Evolutionary conservation across 2,113 vertebrate species (phyloP).

Genomic region (Chaetops frenatus): DNA sequence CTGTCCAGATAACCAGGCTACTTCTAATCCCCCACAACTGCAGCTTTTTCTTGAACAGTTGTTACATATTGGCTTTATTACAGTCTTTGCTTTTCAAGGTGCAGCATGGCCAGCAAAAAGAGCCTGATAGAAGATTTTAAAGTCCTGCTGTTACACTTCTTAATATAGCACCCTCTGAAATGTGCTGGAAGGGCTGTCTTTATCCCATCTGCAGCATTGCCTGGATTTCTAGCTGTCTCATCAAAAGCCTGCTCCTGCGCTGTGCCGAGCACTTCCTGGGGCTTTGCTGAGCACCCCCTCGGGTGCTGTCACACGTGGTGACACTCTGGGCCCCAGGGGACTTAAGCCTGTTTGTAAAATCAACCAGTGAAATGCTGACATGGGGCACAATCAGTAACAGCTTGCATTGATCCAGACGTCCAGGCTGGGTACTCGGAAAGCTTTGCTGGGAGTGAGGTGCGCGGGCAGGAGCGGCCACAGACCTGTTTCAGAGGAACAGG

Average conservation of each 20-base stretch:
- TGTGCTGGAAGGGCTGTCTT: neutral
- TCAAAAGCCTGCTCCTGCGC: neutral
- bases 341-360: neutral
- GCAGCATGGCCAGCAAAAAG: neutral
- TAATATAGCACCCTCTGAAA: constrained; percentile 8
- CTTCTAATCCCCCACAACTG: neutral
- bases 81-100: neutral
- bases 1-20: neutral
- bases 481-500: neutral
- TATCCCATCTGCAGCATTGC: neutral
- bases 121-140: neutral
- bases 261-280: neutral
- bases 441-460: neutral
- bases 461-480: neutral
- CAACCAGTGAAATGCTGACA: neutral
- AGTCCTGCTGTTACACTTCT: constrained; percentile 2
- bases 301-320: neutral
- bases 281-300: neutral
- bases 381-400: neutral
- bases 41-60: neutral
- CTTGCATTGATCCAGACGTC: neutral
- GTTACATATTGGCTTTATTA: neutral
- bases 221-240: neutral
- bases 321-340: neutral
- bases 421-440: neutral